Evolutionary conservation across 2,888 invertebrate genomes (phyloP).

Genomic region (Tachina lurida): DNA sequence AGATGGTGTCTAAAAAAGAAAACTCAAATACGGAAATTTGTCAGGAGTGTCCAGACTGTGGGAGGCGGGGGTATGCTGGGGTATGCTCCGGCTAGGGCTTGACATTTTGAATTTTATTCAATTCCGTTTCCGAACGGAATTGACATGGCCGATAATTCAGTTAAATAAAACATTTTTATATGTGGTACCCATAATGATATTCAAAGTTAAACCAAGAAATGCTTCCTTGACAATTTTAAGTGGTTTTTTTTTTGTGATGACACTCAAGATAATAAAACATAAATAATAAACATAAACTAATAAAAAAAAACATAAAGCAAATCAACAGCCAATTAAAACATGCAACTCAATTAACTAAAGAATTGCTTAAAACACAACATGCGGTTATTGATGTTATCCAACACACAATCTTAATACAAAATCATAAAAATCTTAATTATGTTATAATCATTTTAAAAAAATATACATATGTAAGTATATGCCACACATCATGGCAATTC

Average conservation of each 20-base stretch:
- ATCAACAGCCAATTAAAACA: neutral
- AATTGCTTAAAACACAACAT: constrained; percentile 25
- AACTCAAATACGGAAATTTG: too few relatives aligned
- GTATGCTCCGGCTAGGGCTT: too few relatives aligned
- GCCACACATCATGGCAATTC: constrained; percentile 61
- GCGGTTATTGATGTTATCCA: constrained; percentile 21
- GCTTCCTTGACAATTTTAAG: neutral
- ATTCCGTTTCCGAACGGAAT: too few relatives aligned
- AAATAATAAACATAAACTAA: neutral
- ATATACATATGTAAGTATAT: neutral
- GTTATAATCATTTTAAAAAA: constrained; percentile 26
- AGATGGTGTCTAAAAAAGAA: too few relatives aligned
- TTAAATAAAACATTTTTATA: too few relatives aligned
- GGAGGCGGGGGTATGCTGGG: too few relatives aligned
- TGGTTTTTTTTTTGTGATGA: neutral
- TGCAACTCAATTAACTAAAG: constrained; percentile 36
- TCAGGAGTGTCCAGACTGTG: too few relatives aligned
- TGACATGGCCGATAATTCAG: too few relatives aligned
- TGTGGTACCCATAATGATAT: too few relatives aligned
- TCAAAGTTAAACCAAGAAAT: too few relatives aligned
- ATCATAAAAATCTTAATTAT: constrained; percentile 59
- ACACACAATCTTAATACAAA: constrained; percentile 2
- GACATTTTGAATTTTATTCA: too few relatives aligned
- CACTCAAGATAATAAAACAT: neutral
- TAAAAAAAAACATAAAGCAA: neutral